Evolutionary conservation across 2,113 vertebrate genomes (phyloP).

Genomic region (Calonectris borealis): DNA sequence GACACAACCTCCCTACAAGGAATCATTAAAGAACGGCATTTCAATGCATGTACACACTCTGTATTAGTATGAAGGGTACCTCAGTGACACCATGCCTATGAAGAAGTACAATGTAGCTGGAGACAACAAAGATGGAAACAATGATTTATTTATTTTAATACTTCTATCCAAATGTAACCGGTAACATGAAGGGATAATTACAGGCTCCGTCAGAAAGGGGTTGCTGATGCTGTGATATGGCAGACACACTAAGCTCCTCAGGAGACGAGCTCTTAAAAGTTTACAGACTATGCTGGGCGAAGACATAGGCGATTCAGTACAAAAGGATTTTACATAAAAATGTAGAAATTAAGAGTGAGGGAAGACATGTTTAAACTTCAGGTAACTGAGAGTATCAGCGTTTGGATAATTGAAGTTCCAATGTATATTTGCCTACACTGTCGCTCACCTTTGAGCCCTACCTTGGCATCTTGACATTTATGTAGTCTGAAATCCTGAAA

Average conservation of each 20-base stretch:
- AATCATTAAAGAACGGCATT: neutral
- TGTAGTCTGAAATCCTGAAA: constrained; percentile 77
- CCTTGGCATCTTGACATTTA: constrained; percentile 78
- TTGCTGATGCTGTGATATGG: constrained; percentile 3
- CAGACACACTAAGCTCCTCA: constrained; percentile 8
- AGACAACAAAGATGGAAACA: constrained; percentile 6
- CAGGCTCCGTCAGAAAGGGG: neutral
- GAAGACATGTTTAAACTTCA: constrained; percentile 43
- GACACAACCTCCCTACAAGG: neutral
- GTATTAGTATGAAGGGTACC: neutral
- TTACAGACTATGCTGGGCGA: neutral
- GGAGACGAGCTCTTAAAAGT: neutral
- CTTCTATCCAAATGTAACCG: neutral
- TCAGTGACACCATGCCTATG: neutral
- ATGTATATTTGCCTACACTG: constrained; percentile 71
- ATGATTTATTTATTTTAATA: constrained; percentile 23
- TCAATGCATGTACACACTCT: neutral
- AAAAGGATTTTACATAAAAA: constrained; percentile 16
- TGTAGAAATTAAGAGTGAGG: neutral
- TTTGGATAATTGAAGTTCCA: constrained; percentile 62
- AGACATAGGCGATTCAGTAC: neutral
- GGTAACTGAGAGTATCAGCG: constrained; percentile 54
- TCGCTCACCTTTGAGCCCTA: constrained; percentile 76
- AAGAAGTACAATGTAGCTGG: neutral
- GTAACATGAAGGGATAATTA: constrained; percentile 13